Conservation (phyloP, 2,888 invertebrate genomes). For the Diarsia rubi region DNA sequence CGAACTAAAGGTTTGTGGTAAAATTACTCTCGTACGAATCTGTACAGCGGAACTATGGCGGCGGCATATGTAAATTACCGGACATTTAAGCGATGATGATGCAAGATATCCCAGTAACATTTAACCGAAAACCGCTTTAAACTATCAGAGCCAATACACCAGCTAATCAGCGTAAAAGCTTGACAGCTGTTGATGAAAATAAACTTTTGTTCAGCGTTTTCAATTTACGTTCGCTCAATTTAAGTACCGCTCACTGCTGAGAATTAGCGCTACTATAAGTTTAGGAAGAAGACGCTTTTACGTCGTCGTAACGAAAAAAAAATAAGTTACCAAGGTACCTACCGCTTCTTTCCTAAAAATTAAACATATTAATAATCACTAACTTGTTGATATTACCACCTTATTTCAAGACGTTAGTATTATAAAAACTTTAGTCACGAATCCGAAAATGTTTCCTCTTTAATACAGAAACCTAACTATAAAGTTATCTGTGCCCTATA, state of each 20-base stretch:
- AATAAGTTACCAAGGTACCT: too few species aligned
- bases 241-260: constrained; percentile 52
- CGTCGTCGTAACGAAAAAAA: too few species aligned
- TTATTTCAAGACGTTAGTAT: background rate
- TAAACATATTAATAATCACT: background rate
- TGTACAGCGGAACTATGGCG: constrained; percentile 21
- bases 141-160: constrained; percentile 3
- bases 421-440: background rate
- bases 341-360: too few species aligned
- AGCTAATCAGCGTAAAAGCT: constrained; percentile 45
- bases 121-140: constrained; percentile 6
- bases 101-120: constrained; percentile 17
- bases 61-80: constrained; percentile 18
- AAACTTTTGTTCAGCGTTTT: constrained; percentile 59
- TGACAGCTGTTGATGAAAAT: constrained; percentile 32
- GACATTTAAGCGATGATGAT: background rate
- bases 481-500: background rate
- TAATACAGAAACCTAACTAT: too few species aligned
- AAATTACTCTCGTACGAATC: constrained; percentile 21
- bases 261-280: constrained; percentile 51
- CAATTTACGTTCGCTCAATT: constrained; percentile 57
- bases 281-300: too few species aligned
- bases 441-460: background rate
- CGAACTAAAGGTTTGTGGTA: constrained; percentile 31
- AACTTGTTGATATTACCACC: background rate